phyloP scores from a whole-genome alignment of 2,113 vertebrate genomes.

The Hassar affinis region DNA sequence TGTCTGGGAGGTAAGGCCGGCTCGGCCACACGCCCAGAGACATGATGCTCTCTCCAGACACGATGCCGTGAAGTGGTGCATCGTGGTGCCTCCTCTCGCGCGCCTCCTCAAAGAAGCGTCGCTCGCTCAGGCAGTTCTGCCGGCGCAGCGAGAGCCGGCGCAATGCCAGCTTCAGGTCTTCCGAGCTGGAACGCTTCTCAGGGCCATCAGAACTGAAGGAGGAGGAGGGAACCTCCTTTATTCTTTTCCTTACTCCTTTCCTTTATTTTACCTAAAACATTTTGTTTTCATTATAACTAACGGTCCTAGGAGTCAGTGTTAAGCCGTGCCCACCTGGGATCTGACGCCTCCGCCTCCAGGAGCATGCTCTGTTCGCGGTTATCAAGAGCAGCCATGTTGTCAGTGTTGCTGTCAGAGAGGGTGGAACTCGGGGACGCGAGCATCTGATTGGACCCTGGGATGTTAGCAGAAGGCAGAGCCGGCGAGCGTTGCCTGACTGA shows the following conservation, averaged over 20 bases:
- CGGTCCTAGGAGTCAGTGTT: background rate
- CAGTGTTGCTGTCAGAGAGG: constrained; percentile 77
- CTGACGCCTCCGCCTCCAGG: constrained; percentile 77
- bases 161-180: constrained; percentile 89
- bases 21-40: constrained; percentile 88
- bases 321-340: constrained; percentile 72
- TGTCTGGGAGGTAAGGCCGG: constrained; percentile 95
- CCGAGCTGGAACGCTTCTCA: constrained; percentile 83
- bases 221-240: too few species aligned
- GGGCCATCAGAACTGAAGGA: constrained; percentile 62
- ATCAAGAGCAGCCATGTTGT: constrained; percentile 75
- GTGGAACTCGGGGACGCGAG: constrained; percentile 83
- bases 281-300: background rate
- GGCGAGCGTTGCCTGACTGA: constrained; percentile 84
- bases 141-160: constrained; percentile 88
- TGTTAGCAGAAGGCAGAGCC: constrained; percentile 86
- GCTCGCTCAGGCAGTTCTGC: constrained; percentile 91
- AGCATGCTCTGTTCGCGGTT: constrained; percentile 90
- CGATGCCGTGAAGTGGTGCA: constrained; percentile 74
- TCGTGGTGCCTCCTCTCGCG: constrained; percentile 82
- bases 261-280: too few species aligned
- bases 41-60: constrained; percentile 95
- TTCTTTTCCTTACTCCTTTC: too few species aligned
- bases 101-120: constrained; percentile 92
- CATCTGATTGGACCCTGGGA: constrained; percentile 95